A percentile compares a stretch with the other conserved stretches of the same genome.
These are phyloP conservation scores for Alligator sinensis DNA, from an alignment of 2,113 vertebrate genomes.

Conservation along the genomic window DNA sequence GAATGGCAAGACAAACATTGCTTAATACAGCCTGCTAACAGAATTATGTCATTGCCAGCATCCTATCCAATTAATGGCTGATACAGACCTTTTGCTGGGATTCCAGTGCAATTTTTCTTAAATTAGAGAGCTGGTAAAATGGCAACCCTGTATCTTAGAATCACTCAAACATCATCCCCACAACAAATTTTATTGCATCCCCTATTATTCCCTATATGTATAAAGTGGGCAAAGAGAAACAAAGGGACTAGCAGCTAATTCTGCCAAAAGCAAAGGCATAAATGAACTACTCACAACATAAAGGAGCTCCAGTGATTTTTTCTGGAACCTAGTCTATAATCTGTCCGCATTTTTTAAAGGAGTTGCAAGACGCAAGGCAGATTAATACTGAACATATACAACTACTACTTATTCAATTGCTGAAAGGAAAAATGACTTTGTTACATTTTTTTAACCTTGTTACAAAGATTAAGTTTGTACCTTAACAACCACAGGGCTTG, in stretches of 20 bases:
- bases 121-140: conserved; percentile 69
- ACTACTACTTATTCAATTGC: not conserved
- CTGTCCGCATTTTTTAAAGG: not conserved
- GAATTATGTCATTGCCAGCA: conserved; percentile 74
- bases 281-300: conserved; percentile 56
- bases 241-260: conserved; percentile 12
- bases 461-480: conserved; percentile 82
- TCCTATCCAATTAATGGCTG: conserved; percentile 75
- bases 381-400: conserved; percentile 2
- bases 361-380: not conserved
- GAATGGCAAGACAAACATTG: conserved; percentile 83
- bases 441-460: not conserved
- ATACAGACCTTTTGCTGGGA: conserved; percentile 63
- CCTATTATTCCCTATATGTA: not conserved
- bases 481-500: conserved; percentile 96
- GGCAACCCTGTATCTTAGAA: conserved; percentile 53
- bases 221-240: conserved; percentile 44
- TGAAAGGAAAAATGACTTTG: conserved; percentile 10
- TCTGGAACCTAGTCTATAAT: conserved; percentile 21
- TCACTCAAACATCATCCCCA: conserved; percentile 43
- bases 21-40: conserved; percentile 77
- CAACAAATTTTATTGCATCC: conserved; percentile 32
- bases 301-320: conserved; percentile 15
- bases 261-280: conserved; percentile 28
- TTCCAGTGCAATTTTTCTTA: conserved; percentile 68